Evolutionary conservation across 2,797 vertebrate species (phyloP).

Genomic region (Molossus molossus): DNA sequence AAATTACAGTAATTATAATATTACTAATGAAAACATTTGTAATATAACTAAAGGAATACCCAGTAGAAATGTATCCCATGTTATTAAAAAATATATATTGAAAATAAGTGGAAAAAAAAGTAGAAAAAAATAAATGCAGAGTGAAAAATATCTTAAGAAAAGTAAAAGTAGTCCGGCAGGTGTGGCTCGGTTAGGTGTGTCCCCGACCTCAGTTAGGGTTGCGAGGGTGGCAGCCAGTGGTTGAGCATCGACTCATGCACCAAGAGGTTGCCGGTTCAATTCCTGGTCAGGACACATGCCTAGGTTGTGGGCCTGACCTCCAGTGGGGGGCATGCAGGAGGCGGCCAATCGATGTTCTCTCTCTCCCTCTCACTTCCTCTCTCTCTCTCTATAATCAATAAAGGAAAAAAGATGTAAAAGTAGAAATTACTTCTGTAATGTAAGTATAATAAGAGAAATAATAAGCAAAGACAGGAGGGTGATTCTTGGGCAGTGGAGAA

Average conservation of each 20-base stretch:
- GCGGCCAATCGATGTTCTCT: too few relatives aligned
- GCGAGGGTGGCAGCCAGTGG: too few relatives aligned
- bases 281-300: too few relatives aligned
- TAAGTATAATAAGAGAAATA: background rate
- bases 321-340: too few relatives aligned
- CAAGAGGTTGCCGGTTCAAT: too few relatives aligned
- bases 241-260: too few relatives aligned
- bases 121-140: constrained; percentile 28
- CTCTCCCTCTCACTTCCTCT: too few relatives aligned
- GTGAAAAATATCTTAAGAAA: background rate
- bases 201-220: too few relatives aligned
- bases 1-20: constrained; percentile 28
- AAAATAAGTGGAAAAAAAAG: constrained; percentile 17
- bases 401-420: background rate
- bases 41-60: background rate
- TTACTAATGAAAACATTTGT: background rate
- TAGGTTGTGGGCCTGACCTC: too few relatives aligned
- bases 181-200: too few relatives aligned
- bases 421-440: background rate
- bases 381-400: too few relatives aligned
- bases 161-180: background rate
- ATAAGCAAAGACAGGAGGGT: background rate
- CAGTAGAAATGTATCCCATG: background rate
- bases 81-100: constrained; percentile 46
- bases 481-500: background rate